Evolutionary conservation across 2,888 invertebrate species (phyloP), one percentile per base, ranked within the genome.

Genomic region (Pyrocoelia pectoralis): DNA sequence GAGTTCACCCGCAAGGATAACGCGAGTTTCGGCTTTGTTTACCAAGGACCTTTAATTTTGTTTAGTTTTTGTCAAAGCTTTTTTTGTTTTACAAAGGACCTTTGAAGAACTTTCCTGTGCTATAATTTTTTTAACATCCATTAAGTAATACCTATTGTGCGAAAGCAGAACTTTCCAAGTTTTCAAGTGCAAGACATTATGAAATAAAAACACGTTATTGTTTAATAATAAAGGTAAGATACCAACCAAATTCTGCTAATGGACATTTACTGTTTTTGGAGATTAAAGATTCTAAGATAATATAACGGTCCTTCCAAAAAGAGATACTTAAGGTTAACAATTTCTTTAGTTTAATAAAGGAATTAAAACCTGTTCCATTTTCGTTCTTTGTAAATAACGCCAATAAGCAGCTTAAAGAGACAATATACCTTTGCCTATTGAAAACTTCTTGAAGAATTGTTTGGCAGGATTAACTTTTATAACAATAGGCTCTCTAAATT

Each of bases 1-100:
- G 73, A 69, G 69, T 63, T 67, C 71, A 72, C 67, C 73, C 77
- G 64, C 59, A 74, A 75, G 56, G 58, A 61, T 56, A 58, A 58
- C 65, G 65, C 61, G 57, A 53, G 64, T 64, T 63, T 64, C 59
- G 54, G 56, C 64, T 64, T 64, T 64, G 64, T 64, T 64, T 64
- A 56, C 56, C 43, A 29, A 48, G 55, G 50, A 63, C 63, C 63
- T 55, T 63, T 63, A 63, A 59, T 60, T 63, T 64, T 64, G 56
- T 64, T 64, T 64, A 51, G 59, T 64, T 64, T 63, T 61, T 52
- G 52, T 55, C 55, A 60, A 60, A 59, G 62, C 57, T 53, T 61
- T 56, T 54, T 50, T n/a, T 33, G 48, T 38, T 29, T 48, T 38
- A 17, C 50, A 55, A 62, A 62, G 57, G 49, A 46, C 56, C 57